Percentiles rank a stretch among this genome's conserved stretches.
Conservation (phyloP, 2,113 vertebrate genomes). For the Uria lomvia region DNA sequence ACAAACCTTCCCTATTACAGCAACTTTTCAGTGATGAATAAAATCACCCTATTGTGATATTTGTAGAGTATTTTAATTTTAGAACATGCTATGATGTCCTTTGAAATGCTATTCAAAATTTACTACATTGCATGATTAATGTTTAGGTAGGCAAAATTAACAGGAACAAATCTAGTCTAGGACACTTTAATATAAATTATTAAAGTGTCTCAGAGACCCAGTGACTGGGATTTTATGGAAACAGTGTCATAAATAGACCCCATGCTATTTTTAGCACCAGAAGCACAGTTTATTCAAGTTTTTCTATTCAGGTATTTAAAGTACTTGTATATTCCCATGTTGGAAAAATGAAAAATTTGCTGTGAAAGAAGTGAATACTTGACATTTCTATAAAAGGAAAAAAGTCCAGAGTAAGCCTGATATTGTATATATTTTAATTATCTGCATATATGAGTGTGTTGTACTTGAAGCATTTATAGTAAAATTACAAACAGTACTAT, state of each 20-base stretch:
- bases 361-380: constrained; percentile 51
- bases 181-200: neutral
- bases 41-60: neutral
- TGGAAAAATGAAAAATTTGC: constrained; percentile 57
- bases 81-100: neutral
- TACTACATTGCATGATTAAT: neutral
- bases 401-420: constrained; percentile 28
- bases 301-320: constrained; percentile 41
- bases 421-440: constrained; percentile 53
- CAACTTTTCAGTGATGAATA: neutral
- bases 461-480: neutral
- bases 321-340: constrained; percentile 24
- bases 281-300: neutral
- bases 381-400: constrained; percentile 56
- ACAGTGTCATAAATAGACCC: neutral
- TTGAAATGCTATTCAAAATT: neutral
- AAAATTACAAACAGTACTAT: neutral
- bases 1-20: neutral
- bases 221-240: neutral
- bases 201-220: neutral
- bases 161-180: neutral
- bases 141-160: neutral
- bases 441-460: neutral
- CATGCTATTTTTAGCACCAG: neutral
- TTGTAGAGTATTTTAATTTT: neutral